A percentile compares a stretch with the other conserved stretches of the same genome.
These are phyloP conservation scores for Bergia puertoricense DNA, from an alignment of 92 coral and sea anemone genomes.

Conservation along the genomic window DNA sequence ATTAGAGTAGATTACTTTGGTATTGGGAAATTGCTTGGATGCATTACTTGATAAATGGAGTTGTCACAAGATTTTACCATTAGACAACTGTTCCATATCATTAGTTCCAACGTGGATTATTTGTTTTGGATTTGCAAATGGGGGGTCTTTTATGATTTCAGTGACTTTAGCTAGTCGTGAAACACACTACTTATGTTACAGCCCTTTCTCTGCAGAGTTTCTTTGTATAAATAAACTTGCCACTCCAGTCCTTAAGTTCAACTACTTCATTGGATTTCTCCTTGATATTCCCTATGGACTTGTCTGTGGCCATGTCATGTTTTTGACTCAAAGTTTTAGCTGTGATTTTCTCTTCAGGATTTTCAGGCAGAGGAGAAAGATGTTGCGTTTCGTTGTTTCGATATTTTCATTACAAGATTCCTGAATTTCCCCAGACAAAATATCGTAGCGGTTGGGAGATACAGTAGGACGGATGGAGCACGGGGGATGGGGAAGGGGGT, in stretches of 20 bases:
- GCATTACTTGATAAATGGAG: background rate
- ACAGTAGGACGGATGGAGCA: background rate
- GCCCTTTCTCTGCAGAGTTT: background rate
- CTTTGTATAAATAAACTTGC: background rate
- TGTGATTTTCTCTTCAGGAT: background rate
- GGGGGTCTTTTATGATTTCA: background rate
- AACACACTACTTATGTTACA: background rate
- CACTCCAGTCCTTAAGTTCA: background rate
- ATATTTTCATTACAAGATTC: background rate
- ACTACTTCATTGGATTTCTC: background rate
- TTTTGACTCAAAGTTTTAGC: background rate
- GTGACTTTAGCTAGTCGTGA: background rate
- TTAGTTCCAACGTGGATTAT: constrained; percentile 12
- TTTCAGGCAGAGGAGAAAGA: background rate
- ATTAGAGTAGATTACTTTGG: background rate
- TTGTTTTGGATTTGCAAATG: background rate
- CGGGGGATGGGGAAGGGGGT: no score
- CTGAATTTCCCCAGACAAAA: background rate
- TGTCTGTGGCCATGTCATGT: background rate
- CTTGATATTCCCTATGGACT: background rate
- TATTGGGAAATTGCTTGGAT: background rate
- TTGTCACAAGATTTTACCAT: background rate
- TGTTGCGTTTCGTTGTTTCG: background rate
- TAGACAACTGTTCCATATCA: background rate
- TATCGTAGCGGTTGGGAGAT: constrained; percentile 6